These are phyloP conservation scores for Euphysa ruthae DNA, from an alignment of 30 jellyfish, hydroid and myxozoan species.

Conservation along the genomic window DNA sequence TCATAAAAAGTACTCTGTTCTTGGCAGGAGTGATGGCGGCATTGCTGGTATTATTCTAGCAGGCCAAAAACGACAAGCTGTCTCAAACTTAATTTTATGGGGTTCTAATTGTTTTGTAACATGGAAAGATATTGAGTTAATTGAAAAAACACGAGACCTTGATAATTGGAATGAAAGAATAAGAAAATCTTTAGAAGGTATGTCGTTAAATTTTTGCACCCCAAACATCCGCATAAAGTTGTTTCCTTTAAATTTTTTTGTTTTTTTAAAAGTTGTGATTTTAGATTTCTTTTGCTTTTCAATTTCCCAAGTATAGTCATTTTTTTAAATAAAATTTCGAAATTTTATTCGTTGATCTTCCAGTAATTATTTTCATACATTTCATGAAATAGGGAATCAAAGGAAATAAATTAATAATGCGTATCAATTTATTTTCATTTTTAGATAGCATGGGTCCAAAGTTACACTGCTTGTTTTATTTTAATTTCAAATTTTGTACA, in stretches of 20 bases:
- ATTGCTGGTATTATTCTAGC: conserved; percentile 59
- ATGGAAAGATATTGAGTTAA: conserved; percentile 30
- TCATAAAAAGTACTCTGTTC: conserved; percentile 42
- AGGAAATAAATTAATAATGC: too few species aligned
- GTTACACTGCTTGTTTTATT: too few species aligned
- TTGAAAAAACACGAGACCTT: conserved; percentile 36
- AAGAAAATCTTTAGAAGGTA: conserved; percentile 73
- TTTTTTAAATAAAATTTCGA: too few species aligned
- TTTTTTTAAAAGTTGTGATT: background rate
- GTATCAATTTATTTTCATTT: too few species aligned
- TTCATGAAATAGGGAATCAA: too few species aligned
- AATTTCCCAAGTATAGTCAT: background rate
- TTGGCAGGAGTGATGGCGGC: conserved; percentile 93
- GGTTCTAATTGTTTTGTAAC: conserved; percentile 63
- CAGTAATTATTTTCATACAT: too few species aligned
- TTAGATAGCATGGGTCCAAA: too few species aligned
- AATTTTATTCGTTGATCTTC: too few species aligned
- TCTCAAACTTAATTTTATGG: conserved; percentile 48
- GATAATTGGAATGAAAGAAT: conserved; percentile 68
- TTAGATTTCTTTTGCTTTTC: background rate
- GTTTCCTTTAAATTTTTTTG: background rate
- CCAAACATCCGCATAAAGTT: too few species aligned
- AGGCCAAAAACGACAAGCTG: conserved; percentile 40
- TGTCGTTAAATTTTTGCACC: too few species aligned
- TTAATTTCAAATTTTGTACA: too few species aligned